Evolutionary conservation across 2,888 invertebrate species (phyloP), one percentile per base, ranked within the genome.

Genomic region (Dinocampus coccinellae): DNA sequence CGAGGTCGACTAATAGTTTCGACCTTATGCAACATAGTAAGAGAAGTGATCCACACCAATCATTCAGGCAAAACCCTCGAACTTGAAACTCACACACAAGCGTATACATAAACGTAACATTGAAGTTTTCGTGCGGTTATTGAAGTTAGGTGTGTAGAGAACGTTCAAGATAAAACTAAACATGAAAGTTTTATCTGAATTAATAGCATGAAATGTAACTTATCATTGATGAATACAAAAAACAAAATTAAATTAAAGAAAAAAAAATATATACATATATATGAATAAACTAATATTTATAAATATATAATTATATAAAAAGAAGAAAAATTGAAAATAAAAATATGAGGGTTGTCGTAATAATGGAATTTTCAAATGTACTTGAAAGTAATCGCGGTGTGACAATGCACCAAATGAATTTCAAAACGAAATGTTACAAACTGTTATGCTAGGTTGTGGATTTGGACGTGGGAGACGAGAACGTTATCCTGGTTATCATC

Each of bases 381-480:
- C 52, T 26, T 39, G 36, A 36, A n/a, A n/a, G 47, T 69, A 52
- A 34, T 16, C 42, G 33, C 62, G 42, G 53, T 69, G 69, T 39
- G 71, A 60, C 74, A 61, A 64, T 34, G 68, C 42, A 13, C 69
- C 67, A 42, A 67, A 57, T 64, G 42, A 73, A 75, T 71, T 67
- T 57, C 69, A 75, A 73, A 73, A 75, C 82, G 84, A 81, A 72
- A 84, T 84, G 84, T 79, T 84, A 81, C 84, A 84, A 68, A 78
- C 82, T 78, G 83, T 82, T 81, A 79, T 84, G 82, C 77, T 84
- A 83, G 82, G 82, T 75, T 82, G 83, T 73, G 82, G 78, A 77
- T 79, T 82, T 75, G 83, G 82, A 75, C 81, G 82, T 78, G 83
- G 82, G 76, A 83, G 81, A 82, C 80, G 81, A 73, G 81, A 83